These are phyloP conservation scores for Microcebus griseorufus DNA, from an alignment of 2,113 vertebrate genomes.

Conservation along the genomic window DNA sequence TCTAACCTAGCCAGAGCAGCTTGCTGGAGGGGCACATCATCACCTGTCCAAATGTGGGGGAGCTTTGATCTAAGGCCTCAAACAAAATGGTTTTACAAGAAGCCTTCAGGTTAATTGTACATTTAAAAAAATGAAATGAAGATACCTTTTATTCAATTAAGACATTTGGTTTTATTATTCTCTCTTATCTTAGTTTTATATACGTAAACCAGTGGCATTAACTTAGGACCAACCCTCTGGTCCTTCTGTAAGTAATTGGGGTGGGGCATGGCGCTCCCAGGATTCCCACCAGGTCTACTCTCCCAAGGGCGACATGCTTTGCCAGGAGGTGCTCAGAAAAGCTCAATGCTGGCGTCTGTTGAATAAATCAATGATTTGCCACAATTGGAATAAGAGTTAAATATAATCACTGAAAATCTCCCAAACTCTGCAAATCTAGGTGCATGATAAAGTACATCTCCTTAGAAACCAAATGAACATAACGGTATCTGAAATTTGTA, in stretches of 20 bases:
- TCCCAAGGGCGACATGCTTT: too few species aligned
- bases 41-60: background rate
- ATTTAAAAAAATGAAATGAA: background rate
- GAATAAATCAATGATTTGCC: background rate
- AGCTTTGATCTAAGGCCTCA: background rate
- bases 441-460: background rate
- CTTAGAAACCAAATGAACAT: background rate
- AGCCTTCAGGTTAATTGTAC: background rate
- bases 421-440: background rate
- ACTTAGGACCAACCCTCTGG: background rate
- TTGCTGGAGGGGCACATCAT: too few species aligned
- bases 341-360: background rate
- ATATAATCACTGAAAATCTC: background rate
- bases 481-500: background rate
- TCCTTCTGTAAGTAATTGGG: background rate
- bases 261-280: background rate
- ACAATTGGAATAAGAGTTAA: background rate
- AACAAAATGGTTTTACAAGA: background rate
- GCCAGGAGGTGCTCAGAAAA: background rate
- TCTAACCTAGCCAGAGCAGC: background rate
- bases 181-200: background rate
- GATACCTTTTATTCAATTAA: background rate
- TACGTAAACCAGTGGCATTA: background rate
- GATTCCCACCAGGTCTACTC: background rate
- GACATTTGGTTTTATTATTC: background rate